These are phyloP conservation scores for Oasisia sp. DNA, from an alignment of 2,888 invertebrate genomes.

Conservation along the genomic window DNA sequence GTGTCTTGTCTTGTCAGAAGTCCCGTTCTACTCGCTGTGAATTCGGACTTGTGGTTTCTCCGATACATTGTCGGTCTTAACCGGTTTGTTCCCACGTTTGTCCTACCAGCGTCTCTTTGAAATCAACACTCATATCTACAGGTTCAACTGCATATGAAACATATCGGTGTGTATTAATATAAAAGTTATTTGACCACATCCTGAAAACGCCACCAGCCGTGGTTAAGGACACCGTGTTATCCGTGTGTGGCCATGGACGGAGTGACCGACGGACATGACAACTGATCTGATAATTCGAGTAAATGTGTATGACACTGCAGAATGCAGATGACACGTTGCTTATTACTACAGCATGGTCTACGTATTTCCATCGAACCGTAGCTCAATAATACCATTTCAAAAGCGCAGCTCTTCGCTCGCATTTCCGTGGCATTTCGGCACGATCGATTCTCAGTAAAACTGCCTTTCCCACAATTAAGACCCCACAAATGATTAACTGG, in stretches of 20 bases:
- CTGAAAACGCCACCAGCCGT: background rate
- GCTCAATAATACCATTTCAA: background rate
- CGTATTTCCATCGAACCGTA: background rate
- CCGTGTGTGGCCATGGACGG: background rate
- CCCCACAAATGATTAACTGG: background rate
- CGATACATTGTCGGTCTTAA: background rate
- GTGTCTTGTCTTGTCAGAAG: background rate
- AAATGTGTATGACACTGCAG: background rate
- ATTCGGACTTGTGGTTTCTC: background rate
- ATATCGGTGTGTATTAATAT: background rate
- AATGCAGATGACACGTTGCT: background rate
- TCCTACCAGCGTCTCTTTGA: background rate
- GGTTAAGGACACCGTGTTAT: background rate
- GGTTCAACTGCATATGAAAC: background rate
- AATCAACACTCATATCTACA: background rate
- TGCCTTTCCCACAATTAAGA: background rate
- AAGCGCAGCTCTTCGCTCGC: background rate
- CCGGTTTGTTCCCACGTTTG: background rate
- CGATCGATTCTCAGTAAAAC: background rate
- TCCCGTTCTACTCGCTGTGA: background rate
- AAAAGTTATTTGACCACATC: background rate
- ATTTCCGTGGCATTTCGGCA: background rate
- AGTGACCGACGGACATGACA: background rate
- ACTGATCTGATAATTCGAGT: background rate
- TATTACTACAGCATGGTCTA: background rate